phyloP scores from a whole-genome alignment of 2,888 invertebrate species.

The Xanthorhoe designata region DNA sequence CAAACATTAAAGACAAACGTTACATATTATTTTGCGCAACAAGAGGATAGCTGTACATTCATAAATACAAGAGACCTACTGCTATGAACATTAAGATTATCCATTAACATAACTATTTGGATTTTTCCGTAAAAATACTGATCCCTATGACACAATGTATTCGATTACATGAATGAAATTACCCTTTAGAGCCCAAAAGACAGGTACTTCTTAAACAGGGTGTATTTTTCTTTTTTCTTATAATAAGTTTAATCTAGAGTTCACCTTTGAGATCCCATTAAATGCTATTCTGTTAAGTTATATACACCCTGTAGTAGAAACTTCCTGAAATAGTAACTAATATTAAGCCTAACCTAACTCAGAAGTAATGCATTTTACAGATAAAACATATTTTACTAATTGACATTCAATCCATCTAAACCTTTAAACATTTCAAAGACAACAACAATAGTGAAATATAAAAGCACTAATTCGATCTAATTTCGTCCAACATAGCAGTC shows the following conservation, averaged over 20 bases:
- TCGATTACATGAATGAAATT: slow-evolving; percentile 44
- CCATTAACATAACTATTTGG: slow-evolving; percentile 5
- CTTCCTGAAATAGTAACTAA: slow-evolving; percentile 5
- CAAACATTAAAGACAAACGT: slow-evolving; percentile 52
- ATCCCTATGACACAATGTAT: slow-evolving; percentile 59
- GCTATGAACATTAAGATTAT: slow-evolving; percentile 32
- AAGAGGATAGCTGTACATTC: slow-evolving; percentile 61
- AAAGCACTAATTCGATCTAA: slow-evolving; percentile 10
- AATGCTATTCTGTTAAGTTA: slow-evolving; percentile 8
- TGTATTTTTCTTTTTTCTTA: neutral
- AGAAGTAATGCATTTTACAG: slow-evolving; percentile 5
- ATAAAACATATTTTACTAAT: slow-evolving; percentile 20
- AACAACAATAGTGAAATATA: slow-evolving; percentile 45
- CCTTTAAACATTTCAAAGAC: slow-evolving; percentile 23
- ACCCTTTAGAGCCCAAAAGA: slow-evolving; percentile 58
- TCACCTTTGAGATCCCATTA: neutral
- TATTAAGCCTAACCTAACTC: slow-evolving; percentile 5
- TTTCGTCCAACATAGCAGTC: neutral
- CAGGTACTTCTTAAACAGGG: slow-evolving; percentile 11
- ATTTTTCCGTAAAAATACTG: slow-evolving; percentile 49
- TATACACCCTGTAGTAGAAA: slow-evolving; percentile 19
- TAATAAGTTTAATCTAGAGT: neutral
- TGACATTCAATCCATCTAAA: slow-evolving; percentile 32
- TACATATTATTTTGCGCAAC: slow-evolving; percentile 52
- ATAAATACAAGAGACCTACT: slow-evolving; percentile 47